Evolutionary conservation across 2,113 vertebrate genomes (phyloP), one percentile per base, ranked within the genome.

Genomic region (Thamnaconus septentrionalis): DNA sequence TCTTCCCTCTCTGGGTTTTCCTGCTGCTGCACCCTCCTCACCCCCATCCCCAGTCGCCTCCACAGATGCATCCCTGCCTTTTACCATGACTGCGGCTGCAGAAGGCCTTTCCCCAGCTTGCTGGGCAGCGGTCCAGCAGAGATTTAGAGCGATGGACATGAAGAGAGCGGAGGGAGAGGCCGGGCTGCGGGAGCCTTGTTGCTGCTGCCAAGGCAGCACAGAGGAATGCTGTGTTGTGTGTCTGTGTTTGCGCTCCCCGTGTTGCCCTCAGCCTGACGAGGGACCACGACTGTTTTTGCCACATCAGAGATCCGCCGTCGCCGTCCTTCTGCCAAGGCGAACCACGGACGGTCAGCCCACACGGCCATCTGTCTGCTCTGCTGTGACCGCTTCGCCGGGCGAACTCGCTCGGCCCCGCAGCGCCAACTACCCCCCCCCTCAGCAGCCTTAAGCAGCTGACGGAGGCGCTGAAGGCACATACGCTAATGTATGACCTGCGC

Each of bases 361-460:
- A 61, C 41, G 64, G 58, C 66, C 74, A 83, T 87, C 76, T 85
- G 77, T 83, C 78, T 76, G 56, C 70, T 75, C 5, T 73, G 54
- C 48, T 59, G 46, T 69, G 70, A 81, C 65, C 67, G 18, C 59
- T 53, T 39, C 48, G 66, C 59, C 76, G 66, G 61, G 48, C 61
- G 40, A 45, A 52, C 59, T 57, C 41, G 8, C 65, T 62, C 62
- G 69, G 41, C 18, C 18, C 18, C 18, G 18, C 18, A 49, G 18
- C 70, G 66, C 56, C 71, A 54, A 51, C 59, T 46, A 69, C 61
- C 75, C 43, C 61, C 61, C 66, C 10, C 58, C n/a, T n/a, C 54
- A 41, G 50, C 59, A 59, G 58, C 75, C 65, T 66, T 11, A 81
- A 18, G 63, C 61, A 70, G 56, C 61, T 64, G 53, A 46, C 43